Conservation (phyloP, 1,140 invertebrate genomes). For the Drosophila sp. region DNA sequence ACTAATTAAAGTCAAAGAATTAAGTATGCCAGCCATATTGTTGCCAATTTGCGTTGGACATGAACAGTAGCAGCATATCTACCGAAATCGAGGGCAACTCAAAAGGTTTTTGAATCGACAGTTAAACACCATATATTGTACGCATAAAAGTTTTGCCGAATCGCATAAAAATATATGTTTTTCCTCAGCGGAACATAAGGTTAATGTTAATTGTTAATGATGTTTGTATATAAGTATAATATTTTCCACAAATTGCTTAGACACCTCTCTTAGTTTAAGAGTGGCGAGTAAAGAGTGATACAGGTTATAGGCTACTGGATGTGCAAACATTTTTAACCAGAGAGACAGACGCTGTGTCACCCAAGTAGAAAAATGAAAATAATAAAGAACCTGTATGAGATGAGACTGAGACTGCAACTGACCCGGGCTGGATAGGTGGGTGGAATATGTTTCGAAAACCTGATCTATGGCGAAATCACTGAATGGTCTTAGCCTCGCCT, state of each 20-base stretch:
- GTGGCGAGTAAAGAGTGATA: too few relatives aligned
- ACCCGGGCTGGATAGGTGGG: background rate
- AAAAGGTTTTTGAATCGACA: slow-evolving; percentile 22
- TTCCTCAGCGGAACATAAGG: too few relatives aligned
- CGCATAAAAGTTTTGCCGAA: background rate
- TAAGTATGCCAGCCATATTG: slow-evolving; percentile 21
- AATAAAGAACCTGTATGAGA: background rate
- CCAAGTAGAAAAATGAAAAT: too few relatives aligned
- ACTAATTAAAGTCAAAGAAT: slow-evolving; percentile 42
- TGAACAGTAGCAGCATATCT: slow-evolving; percentile 25
- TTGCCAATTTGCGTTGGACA: slow-evolving; percentile 45
- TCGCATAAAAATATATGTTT: too few relatives aligned
- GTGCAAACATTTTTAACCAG: too few relatives aligned
- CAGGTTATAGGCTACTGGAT: too few relatives aligned
- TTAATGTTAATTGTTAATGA: too few relatives aligned
- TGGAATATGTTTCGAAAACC: background rate
- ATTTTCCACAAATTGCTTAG: too few relatives aligned
- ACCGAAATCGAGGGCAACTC: slow-evolving; percentile 37
- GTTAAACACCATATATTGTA: background rate
- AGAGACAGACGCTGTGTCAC: too few relatives aligned
- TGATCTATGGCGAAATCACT: slow-evolving; percentile 5
- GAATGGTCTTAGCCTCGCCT: slow-evolving; percentile 44
- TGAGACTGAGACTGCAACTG: background rate
- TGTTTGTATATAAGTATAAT: too few relatives aligned
- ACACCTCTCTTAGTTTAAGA: too few relatives aligned